Percentiles rank a stretch among this genome's conserved stretches.
These are phyloP conservation scores for Epizoanthus scotinus DNA, from an alignment of 92 coral and sea anemone species.

Conservation along the genomic window DNA sequence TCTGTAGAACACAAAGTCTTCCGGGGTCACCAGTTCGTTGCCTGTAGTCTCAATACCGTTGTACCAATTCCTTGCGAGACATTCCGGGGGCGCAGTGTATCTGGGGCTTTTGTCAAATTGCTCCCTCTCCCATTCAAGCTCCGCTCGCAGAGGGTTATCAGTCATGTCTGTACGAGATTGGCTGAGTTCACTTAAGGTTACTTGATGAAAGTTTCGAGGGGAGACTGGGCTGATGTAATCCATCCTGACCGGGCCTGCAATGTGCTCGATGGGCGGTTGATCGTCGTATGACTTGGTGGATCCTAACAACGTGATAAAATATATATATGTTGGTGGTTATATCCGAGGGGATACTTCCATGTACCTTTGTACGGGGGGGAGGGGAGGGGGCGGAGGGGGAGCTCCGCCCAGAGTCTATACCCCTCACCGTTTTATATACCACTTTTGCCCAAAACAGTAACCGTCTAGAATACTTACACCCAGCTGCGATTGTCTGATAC, in stretches of 20 bases:
- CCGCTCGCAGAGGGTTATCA: slow-evolving; percentile 37
- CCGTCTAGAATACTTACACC: too few relatives aligned
- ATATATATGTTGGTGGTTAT: neutral
- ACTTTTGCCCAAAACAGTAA: too few relatives aligned
- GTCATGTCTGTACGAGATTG: slow-evolving; percentile 44
- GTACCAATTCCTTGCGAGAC: neutral
- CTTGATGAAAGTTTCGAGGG: slow-evolving; percentile 5
- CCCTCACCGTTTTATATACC: too few relatives aligned
- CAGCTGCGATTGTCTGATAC: too few relatives aligned
- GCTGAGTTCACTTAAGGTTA: slow-evolving; percentile 13
- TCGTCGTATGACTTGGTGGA: neutral
- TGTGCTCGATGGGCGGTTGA: slow-evolving; percentile 19
- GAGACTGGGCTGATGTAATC: neutral
- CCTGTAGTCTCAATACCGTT: slow-evolving; percentile 31
- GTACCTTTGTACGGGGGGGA: too few relatives aligned
- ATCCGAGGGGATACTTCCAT: too few relatives aligned
- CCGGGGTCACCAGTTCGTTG: slow-evolving; percentile 25
- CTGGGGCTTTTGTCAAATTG: slow-evolving; percentile 14
- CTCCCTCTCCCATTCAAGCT: slow-evolving; percentile 38
- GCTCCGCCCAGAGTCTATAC: too few relatives aligned
- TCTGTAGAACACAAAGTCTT: slow-evolving; percentile 35
- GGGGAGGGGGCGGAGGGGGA: too few relatives aligned
- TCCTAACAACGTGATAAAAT: neutral
- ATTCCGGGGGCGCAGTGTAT: slow-evolving; percentile 18
- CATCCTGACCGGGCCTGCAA: slow-evolving; percentile 13